Evolutionary conservation across 2,888 invertebrate genomes (phyloP), one percentile per base, ranked within the genome.

Genomic region (Macaria liturata): DNA sequence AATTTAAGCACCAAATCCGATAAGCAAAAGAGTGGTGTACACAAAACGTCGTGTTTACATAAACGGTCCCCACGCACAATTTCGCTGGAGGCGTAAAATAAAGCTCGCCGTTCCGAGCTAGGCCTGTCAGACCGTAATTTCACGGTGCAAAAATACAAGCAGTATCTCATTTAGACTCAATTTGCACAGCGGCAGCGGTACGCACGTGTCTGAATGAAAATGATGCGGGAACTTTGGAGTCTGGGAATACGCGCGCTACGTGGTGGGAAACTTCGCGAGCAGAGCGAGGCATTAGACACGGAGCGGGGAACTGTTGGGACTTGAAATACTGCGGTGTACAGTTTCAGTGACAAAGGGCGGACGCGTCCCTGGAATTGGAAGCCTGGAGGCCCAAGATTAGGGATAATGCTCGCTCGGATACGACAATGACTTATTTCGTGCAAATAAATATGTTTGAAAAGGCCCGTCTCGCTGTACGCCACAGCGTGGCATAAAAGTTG

Each of bases 91-190:
- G 65, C 56, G 61, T 62, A 68, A 65, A 66, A 74, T 72, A 68
- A 74, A 72, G 64, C 58, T 57, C 49, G 32, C 46, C 61, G 58
- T 52, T 52, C 57, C 40, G 49, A 58, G 68, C 65, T 60, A 62
- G 64, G 59, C 49, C 56, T 71, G 72, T 72, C 75, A 71, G 64
- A 65, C 70, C 68, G 69, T 74, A 70, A 79, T 75, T 73, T 70
- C 52, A 55, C 55, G 31, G 43, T 52, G 30, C 40, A 37, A 51
- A 46, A 49, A 60, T 52, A 52, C 43, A 51, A 49, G 32, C 59
- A 60, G 55, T 60, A 66, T 62, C 68, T 54, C 53, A 44, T 57
- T 57, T 34, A 44, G 32, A 46, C 52, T 9, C 44, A 54, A 54
- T 48, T 59, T 46, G 49, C 43, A 34, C 8, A 32, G 42, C 9